A percentile compares a stretch with the other conserved stretches of the same genome.
Evolutionary conservation across 1,140 invertebrate species (phyloP).

Genomic region (Amyelois transitella): DNA sequence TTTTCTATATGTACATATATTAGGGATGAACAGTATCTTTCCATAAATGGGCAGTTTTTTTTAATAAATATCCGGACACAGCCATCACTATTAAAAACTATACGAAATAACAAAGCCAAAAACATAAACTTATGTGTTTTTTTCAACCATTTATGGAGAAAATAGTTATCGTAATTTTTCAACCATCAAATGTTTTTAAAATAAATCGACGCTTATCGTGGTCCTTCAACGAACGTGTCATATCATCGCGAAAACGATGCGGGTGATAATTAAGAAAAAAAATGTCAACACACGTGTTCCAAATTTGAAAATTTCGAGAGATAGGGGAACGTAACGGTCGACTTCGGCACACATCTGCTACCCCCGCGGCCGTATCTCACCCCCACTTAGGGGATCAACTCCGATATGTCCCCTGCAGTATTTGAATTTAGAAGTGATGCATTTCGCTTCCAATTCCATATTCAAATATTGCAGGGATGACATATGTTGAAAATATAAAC

Average conservation of each 20-base stretch:
- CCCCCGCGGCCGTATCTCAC: slow-evolving; percentile 32
- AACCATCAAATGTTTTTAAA: background rate
- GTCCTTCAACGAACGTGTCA: background rate
- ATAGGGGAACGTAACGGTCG: slow-evolving; percentile 65
- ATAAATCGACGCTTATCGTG: background rate
- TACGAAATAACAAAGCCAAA: too few relatives aligned
- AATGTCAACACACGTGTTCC: slow-evolving; percentile 60
- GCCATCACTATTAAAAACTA: too few relatives aligned
- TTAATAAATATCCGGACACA: too few relatives aligned
- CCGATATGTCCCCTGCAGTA: background rate
- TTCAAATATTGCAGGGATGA: background rate
- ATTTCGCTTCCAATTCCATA: slow-evolving; percentile 4
- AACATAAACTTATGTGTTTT: too few relatives aligned
- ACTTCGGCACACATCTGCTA: slow-evolving; percentile 51
- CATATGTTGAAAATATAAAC: background rate
- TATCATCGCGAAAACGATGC: slow-evolving; percentile 25
- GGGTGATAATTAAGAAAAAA: slow-evolving; percentile 37
- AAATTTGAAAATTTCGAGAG: slow-evolving; percentile 54
- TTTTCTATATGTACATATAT: too few relatives aligned
- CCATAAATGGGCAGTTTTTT: too few relatives aligned
- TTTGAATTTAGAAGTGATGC: too few relatives aligned
- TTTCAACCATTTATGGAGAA: too few relatives aligned
- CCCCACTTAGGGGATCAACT: slow-evolving; percentile 10
- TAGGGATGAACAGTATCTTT: too few relatives aligned
- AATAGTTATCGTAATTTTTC: too few relatives aligned